Percentiles rank a stretch among this genome's conserved stretches.
These are phyloP conservation scores for Lithodes maja DNA, from an alignment of 2,888 invertebrate species.

Conservation along the genomic window DNA sequence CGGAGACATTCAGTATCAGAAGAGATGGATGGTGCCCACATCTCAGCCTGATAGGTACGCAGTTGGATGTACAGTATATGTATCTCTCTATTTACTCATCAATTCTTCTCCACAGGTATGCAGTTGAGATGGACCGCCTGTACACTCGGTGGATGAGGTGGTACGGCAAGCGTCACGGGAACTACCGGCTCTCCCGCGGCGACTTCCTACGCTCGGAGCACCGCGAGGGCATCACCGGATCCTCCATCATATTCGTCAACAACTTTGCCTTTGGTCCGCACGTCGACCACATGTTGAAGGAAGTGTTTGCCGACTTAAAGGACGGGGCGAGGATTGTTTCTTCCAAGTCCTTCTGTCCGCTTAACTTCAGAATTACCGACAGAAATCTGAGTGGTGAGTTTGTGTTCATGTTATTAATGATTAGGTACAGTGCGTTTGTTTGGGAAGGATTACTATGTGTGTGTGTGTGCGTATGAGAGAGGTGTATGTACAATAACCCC, in stretches of 20 bases:
- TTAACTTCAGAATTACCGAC: conserved; percentile 98
- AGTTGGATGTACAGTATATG: too few relatives aligned
- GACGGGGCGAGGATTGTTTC: conserved; percentile 98
- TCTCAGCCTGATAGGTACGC: too few relatives aligned
- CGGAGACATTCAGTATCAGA: too few relatives aligned
- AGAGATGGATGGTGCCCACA: too few relatives aligned
- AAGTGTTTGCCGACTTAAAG: conserved; percentile 95
- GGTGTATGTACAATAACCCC: too few relatives aligned
- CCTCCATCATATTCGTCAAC: conserved; percentile 98
- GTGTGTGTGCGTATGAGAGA: too few relatives aligned
- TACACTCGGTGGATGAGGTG: conserved; percentile 96
- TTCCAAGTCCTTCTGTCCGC: conserved; percentile 98
- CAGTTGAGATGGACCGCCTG: conserved; percentile 82
- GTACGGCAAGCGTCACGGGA: conserved; percentile 96
- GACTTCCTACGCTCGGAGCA: conserved; percentile 95
- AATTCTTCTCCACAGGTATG: conserved; percentile 54
- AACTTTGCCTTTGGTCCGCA: conserved; percentile 99
- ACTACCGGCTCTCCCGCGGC: conserved; percentile 93
- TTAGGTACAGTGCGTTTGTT: too few relatives aligned
- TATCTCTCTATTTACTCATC: too few relatives aligned
- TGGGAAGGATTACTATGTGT: too few relatives aligned
- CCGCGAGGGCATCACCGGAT: conserved; percentile 93
- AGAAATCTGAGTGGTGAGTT: conserved; percentile 90
- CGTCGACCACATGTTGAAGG: conserved; percentile 97
- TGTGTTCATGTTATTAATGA: neutral